Conservation (phyloP, 2,797 vertebrate genomes). For the Cirrhinus molitorella region DNA sequence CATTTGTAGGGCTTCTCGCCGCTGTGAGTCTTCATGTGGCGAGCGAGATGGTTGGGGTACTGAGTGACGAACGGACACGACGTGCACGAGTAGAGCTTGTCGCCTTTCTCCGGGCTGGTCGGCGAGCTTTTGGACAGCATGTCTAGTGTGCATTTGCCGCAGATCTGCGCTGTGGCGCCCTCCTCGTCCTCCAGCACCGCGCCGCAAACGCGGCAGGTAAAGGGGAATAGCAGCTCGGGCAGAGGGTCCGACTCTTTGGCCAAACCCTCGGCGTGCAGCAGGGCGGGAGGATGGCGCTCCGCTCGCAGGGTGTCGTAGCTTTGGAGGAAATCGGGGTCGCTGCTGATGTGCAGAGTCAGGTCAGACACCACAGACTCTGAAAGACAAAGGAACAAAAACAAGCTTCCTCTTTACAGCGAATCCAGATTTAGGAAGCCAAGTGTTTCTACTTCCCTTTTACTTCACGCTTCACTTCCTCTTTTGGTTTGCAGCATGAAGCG, state of each 20-base stretch:
- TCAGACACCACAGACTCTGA: conserved; percentile 79
- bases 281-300: conserved; percentile 63
- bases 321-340: conserved; percentile 83
- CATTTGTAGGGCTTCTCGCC: conserved; percentile 93
- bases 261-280: conserved; percentile 67
- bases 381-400: background rate
- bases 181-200: conserved; percentile 87
- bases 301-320: conserved; percentile 73
- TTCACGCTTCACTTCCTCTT: conserved; percentile 52
- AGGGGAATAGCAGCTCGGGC: conserved; percentile 91
- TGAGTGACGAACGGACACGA: conserved; percentile 90
- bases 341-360: conserved; percentile 82
- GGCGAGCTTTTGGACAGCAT: conserved; percentile 75
- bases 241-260: conserved; percentile 80
- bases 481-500: background rate
- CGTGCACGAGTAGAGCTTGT: conserved; percentile 88
- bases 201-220: conserved; percentile 88
- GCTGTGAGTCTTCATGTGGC: conserved; percentile 94
- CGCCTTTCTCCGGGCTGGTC: conserved; percentile 57
- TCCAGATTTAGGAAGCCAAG: conserved; percentile 52
- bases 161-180: conserved; percentile 77
- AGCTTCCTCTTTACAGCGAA: conserved; percentile 43
- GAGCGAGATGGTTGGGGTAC: conserved; percentile 93
- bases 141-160: conserved; percentile 83
- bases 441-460: conserved; percentile 49